Evolutionary conservation across 2,888 invertebrate species (phyloP), one percentile per base, ranked within the genome.

Genomic region (Tuta absoluta): DNA sequence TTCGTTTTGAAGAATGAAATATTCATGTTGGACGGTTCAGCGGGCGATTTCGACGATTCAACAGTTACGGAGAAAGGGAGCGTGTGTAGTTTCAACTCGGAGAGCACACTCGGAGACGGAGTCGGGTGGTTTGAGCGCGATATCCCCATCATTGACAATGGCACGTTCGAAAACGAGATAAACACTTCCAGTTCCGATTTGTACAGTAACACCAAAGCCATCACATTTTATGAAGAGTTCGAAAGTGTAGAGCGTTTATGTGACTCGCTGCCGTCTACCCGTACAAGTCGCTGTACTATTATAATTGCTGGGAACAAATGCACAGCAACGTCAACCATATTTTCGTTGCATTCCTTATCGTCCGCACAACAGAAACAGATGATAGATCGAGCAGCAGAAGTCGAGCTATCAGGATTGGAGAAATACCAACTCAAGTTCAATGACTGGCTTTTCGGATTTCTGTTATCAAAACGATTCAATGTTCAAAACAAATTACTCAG

Each of bases 1-100:
- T 72, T 75, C 28, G 65, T 67, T 63, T 67, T 73, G 17, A 67
- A 67, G 57, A 69, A 71, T 63, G 66, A 66, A 8, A 66, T 72
- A 65, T 71, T 72, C 33, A 69, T 62, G 45, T 28, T 49, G 1
- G 41, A 56, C 1, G 65, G 63, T 61, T 59, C 12, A 66, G 58
- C 21, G 58, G 67, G 5, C 63, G 62, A 65, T 62, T 67, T 69
- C 56, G 56, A 28, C 5, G 28, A 17, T 8, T 3, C 56, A 10
- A n/a, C 56, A 0, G 5, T n/a, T 12, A 8, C n/a, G 17, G 56
- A 33, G 1, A 17, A 24, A 24, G 23, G 5, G 23, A 53, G 51
- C 23, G 21, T 3, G 49, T 21, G 49, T 3, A 53, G 28, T 28
- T 53, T 53, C 0, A 21, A 5, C 12, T 12, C 53, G 2, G 53